These are phyloP conservation scores for Stigmatopora nigra DNA, from an alignment of 2,113 vertebrate genomes.

Conservation along the genomic window DNA sequence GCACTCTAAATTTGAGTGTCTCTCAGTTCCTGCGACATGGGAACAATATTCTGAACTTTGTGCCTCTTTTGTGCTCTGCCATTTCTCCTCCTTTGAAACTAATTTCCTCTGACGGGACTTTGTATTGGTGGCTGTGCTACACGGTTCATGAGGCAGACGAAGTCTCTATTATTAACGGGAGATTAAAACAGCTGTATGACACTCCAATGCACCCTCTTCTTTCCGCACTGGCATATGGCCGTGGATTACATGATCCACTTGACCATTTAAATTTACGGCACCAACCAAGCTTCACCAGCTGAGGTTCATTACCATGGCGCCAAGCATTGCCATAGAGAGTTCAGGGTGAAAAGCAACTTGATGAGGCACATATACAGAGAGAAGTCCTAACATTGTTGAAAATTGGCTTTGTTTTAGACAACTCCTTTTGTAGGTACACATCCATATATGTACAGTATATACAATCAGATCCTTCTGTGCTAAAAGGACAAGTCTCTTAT, in stretches of 20 bases:
- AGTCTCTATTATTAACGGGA: constrained; percentile 88
- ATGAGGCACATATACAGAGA: constrained; percentile 17
- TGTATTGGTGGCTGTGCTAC: constrained; percentile 64
- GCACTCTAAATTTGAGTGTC: constrained; percentile 48
- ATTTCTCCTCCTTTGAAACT: constrained; percentile 51
- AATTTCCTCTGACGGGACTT: constrained; percentile 63
- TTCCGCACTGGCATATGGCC: constrained; percentile 83
- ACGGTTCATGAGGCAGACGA: constrained; percentile 74
- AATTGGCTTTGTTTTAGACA: neutral
- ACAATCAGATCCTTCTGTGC: neutral
- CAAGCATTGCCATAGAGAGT: constrained; percentile 35
- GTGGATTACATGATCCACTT: constrained; percentile 94
- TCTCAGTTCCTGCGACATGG: constrained; percentile 39
- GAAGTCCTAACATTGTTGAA: neutral
- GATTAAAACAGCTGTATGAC: constrained; percentile 97
- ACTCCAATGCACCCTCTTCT: constrained; percentile 85
- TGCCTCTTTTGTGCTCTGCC: constrained; percentile 54
- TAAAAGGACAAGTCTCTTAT: constrained; percentile 20
- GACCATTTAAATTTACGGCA: constrained; percentile 92
- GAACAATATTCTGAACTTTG: constrained; percentile 49
- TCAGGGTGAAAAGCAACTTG: constrained; percentile 39
- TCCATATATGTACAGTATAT: constrained; percentile 9
- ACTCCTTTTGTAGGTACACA: neutral
- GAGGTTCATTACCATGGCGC: constrained; percentile 80
- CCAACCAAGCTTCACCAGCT: constrained; percentile 92